These are phyloP conservation scores for Motacilla tschutschensis DNA, from an alignment of 2,113 vertebrate genomes.

Conservation along the genomic window DNA sequence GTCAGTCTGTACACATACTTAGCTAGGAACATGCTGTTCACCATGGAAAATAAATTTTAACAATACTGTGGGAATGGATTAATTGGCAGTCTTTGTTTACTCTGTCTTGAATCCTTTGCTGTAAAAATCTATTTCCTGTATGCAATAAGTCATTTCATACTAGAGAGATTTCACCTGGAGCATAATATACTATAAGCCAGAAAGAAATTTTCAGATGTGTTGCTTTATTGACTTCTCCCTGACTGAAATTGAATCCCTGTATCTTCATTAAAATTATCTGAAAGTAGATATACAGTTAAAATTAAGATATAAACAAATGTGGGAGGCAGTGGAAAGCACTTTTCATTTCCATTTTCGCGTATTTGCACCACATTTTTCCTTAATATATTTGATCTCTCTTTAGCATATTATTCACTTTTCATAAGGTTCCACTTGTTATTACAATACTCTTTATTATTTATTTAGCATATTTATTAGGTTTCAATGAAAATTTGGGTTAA, in stretches of 20 bases:
- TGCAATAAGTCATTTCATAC: neutral
- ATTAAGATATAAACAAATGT: neutral
- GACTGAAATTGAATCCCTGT: neutral
- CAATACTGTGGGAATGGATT: neutral
- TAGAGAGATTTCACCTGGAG: neutral
- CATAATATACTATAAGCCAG: neutral
- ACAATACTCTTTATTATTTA: neutral
- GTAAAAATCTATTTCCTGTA: neutral
- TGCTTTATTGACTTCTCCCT: neutral
- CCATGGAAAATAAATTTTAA: neutral
- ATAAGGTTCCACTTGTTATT: neutral
- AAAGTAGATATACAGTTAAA: neutral
- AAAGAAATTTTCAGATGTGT: neutral
- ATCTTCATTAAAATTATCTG: neutral
- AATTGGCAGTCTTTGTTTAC: neutral
- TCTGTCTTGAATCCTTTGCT: neutral
- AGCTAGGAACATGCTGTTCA: neutral
- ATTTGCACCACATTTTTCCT: neutral
- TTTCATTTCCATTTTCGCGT: neutral
- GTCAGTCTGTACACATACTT: neutral
- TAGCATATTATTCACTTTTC: neutral
- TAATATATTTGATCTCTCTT: neutral
- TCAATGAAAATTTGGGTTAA: neutral
- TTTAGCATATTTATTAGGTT: neutral
- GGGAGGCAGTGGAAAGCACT: neutral